Evolutionary conservation across 2,888 invertebrate genomes (phyloP).

Genomic region (Lepetodrilus schrolli): DNA sequence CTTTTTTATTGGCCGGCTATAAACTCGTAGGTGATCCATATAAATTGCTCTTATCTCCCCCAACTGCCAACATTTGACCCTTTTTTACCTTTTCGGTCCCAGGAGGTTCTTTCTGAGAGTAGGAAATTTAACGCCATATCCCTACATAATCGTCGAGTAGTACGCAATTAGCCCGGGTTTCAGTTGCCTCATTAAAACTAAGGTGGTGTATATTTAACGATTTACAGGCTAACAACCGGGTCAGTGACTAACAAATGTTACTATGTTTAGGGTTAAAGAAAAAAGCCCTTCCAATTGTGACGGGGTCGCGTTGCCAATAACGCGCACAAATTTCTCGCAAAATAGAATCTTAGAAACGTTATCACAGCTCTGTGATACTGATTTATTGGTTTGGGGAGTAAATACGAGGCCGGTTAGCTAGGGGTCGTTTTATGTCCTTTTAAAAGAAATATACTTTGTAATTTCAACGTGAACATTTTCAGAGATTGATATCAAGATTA

Average conservation of each 20-base stretch:
- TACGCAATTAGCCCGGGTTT: not conserved
- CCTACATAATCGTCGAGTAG: not conserved
- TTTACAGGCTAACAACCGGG: not conserved
- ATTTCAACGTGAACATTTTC: not conserved
- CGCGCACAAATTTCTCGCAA: not conserved
- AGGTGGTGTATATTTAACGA: not conserved
- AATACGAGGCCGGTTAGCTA: not conserved
- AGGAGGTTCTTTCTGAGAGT: not conserved
- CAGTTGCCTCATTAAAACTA: not conserved
- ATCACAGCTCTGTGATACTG: not conserved
- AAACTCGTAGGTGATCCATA: constrained; percentile 9
- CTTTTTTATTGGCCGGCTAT: constrained; percentile 7
- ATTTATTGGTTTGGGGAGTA: not conserved
- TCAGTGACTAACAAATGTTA: not conserved
- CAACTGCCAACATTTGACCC: constrained; percentile 19
- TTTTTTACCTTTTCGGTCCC: constrained; percentile 12
- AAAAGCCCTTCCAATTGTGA: constrained; percentile 2
- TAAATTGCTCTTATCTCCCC: constrained; percentile 20
- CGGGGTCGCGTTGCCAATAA: not conserved
- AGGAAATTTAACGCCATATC: not conserved
- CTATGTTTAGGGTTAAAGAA: not conserved
- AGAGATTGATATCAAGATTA: not conserved
- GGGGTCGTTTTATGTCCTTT: not conserved
- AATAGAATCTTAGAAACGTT: not conserved
- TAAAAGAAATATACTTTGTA: not conserved